Conservation (phyloP, 2,888 invertebrate species). For the Polymixis flavicincta region DNA sequence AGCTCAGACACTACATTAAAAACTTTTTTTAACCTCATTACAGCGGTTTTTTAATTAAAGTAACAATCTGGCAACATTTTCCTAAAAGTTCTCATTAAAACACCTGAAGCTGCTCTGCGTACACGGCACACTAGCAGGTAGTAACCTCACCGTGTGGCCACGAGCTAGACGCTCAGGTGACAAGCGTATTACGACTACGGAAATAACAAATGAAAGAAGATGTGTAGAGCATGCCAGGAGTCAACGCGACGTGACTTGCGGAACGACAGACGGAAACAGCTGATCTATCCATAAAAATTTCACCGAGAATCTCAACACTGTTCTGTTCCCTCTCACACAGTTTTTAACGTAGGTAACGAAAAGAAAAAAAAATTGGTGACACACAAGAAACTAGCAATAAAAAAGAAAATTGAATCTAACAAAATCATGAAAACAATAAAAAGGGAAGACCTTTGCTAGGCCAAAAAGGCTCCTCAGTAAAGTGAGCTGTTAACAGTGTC, state of each 20-base stretch:
- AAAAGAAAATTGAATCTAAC: no score
- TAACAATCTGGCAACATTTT: background rate
- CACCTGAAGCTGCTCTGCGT: background rate
- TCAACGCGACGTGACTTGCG: background rate
- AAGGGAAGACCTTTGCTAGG: no score
- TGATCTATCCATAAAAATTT: no score
- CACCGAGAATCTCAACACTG: no score
- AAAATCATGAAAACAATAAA: no score
- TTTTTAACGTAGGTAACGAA: no score
- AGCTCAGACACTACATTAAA: background rate
- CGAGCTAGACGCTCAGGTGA: background rate
- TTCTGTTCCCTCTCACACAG: no score
- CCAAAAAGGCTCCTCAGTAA: no score
- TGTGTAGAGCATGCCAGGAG: background rate
- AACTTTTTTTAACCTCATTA: background rate
- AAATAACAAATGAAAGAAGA: background rate
- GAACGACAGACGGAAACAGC: background rate
- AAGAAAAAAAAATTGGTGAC: no score
- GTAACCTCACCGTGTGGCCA: background rate
- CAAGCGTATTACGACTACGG: background rate
- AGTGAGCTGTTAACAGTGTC: no score
- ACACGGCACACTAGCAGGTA: background rate
- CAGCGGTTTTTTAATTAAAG: conserved; percentile 14
- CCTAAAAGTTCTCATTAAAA: conserved; percentile 19
- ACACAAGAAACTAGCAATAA: no score